A percentile compares a stretch with the other conserved stretches of the same genome.
phyloP scores from a whole-genome alignment of 2,113 vertebrate species.

The Phalacrocorax carbo region DNA sequence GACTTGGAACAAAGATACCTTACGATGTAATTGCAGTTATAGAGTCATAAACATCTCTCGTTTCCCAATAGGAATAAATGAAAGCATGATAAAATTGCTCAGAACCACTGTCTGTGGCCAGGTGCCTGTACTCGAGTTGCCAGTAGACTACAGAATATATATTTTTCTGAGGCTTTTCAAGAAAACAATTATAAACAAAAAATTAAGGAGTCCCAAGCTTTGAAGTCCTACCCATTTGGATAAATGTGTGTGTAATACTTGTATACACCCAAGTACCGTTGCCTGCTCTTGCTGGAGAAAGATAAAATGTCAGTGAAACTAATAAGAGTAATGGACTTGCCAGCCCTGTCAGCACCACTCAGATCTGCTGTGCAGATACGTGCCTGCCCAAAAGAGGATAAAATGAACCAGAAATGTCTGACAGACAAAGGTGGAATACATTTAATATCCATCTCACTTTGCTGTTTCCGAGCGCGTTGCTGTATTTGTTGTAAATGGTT shows the following conservation, averaged over 20 bases:
- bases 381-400: background rate
- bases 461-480: background rate
- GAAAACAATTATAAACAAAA: background rate
- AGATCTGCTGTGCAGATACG: background rate
- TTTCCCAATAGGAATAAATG: background rate
- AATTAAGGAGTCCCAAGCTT: too few relatives aligned
- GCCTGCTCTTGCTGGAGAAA: background rate
- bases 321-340: background rate
- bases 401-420: background rate
- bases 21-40: accelerated
- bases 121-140: background rate
- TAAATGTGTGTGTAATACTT: background rate
- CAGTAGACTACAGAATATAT: too few relatives aligned
- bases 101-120: background rate
- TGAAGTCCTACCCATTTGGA: background rate
- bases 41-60: background rate
- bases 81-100: background rate
- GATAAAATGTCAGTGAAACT: background rate
- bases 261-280: background rate
- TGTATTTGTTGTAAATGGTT: background rate
- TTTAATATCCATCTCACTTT: background rate
- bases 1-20: background rate
- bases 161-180: background rate
- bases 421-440: background rate
- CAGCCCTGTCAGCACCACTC: background rate